A percentile compares a stretch with the other conserved stretches of the same genome.
phyloP scores from a whole-genome alignment of 2,888 invertebrate species.

The Zele albiditarsus region DNA sequence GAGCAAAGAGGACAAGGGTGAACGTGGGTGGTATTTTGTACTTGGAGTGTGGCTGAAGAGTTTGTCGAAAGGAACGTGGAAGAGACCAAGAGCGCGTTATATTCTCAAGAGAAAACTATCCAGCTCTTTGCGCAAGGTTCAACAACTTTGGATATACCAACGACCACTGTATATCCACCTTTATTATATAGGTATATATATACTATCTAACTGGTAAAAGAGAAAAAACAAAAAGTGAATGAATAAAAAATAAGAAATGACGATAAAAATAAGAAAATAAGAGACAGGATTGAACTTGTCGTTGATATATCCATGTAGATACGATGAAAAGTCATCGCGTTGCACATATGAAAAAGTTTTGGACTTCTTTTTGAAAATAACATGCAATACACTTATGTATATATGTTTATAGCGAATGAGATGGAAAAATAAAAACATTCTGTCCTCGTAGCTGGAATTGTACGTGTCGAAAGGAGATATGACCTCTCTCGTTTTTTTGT shows the following conservation, averaged over 20 bases:
- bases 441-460: slow-evolving; percentile 21
- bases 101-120: background rate
- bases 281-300: background rate
- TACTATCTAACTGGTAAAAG: slow-evolving; percentile 4
- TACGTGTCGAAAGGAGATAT: slow-evolving; percentile 1
- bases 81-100: background rate
- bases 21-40: background rate
- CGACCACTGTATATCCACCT: background rate
- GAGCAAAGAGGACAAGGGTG: too few relatives aligned
- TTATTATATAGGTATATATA: too few relatives aligned
- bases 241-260: slow-evolving; percentile 11
- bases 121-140: background rate
- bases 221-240: slow-evolving; percentile 2
- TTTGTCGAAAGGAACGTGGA: slow-evolving; percentile 3
- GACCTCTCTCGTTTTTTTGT: background rate
- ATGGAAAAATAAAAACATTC: background rate
- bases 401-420: background rate
- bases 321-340: background rate
- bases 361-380: background rate
- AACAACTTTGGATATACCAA: slow-evolving; percentile 12
- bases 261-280: background rate
- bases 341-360: background rate
- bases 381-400: background rate
- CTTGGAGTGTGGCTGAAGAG: slow-evolving; percentile 7
- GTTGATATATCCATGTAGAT: slow-evolving; percentile 3